These are phyloP conservation scores for Drosophila quinaria DNA, from an alignment of 2,888 invertebrate genomes.

Conservation along the genomic window DNA sequence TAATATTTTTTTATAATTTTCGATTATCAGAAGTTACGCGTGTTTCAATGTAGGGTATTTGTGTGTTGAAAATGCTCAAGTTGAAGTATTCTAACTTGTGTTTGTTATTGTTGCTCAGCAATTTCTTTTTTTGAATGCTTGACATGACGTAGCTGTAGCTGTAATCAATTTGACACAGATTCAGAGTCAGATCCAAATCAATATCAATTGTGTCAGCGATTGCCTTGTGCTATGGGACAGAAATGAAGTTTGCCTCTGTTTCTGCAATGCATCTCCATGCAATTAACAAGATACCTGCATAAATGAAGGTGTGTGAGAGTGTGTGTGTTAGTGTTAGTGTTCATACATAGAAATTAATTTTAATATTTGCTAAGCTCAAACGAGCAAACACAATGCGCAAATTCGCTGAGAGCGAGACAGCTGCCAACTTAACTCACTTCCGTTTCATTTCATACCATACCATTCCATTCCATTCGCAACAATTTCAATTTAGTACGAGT, in stretches of 20 bases:
- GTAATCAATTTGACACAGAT: conserved; percentile 79
- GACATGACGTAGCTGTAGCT: conserved; percentile 37
- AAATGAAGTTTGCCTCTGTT: conserved; percentile 9
- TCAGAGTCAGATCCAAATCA: conserved; percentile 72
- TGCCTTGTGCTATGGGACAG: conserved; percentile 36
- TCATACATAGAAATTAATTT: conserved; percentile 47
- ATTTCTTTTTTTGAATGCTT: conserved; percentile 24
- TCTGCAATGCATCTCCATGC: conserved; percentile 14
- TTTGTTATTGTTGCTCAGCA: conserved; percentile 23
- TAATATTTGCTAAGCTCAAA: conserved; percentile 49
- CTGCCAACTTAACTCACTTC: conserved; percentile 49
- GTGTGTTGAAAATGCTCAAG: background rate
- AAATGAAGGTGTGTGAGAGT: background rate
- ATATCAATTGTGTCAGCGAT: conserved; percentile 59
- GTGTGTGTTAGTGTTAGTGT: background rate
- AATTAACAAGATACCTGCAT: conserved; percentile 46
- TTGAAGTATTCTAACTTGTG: background rate
- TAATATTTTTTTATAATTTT: too few relatives aligned
- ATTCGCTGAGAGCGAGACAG: conserved; percentile 17
- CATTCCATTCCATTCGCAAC: conserved; percentile 11
- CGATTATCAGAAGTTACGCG: background rate
- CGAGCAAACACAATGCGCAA: conserved; percentile 27
- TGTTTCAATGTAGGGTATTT: conserved; percentile 9
- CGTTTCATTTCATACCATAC: conserved; percentile 25
- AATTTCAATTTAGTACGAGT: conserved; percentile 22